Evolutionary conservation across 2,888 invertebrate species (phyloP).

Genomic region (Elaeidobius kamerunicus): DNA sequence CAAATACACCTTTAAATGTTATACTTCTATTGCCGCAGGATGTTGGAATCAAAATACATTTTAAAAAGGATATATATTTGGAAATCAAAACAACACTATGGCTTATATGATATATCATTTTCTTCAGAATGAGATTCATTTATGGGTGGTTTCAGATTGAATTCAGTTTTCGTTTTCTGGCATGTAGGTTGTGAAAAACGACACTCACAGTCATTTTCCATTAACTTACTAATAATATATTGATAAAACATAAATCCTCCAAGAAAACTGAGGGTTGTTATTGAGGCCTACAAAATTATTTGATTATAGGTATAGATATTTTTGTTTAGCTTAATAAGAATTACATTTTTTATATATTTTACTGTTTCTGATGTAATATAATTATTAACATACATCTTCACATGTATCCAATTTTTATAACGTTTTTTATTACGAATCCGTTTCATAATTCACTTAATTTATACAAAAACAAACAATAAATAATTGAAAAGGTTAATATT

Average conservation of each 20-base stretch:
- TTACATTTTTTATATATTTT: conserved; percentile 12
- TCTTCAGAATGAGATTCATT: neutral
- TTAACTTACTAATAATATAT: conserved; percentile 9
- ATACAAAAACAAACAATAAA: neutral
- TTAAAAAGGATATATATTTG: neutral
- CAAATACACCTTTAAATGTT: no score
- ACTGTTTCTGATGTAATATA: conserved; percentile 4
- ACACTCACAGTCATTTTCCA: conserved; percentile 14
- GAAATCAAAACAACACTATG: neutral
- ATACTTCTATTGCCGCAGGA: no score
- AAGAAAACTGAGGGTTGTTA: conserved; percentile 20
- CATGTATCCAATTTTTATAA: conserved; percentile 9
- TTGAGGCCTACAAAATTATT: conserved; percentile 15
- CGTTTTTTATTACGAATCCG: conserved; percentile 3
- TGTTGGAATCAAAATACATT: no score
- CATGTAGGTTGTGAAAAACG: neutral
- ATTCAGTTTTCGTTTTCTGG: neutral
- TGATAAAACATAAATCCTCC: conserved; percentile 22
- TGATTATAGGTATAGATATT: neutral
- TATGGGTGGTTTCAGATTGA: neutral
- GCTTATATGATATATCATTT: neutral
- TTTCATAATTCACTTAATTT: conserved; percentile 4
- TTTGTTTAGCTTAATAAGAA: neutral
- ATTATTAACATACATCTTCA: conserved; percentile 1
- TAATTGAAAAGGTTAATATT: neutral